Evolutionary conservation across 2,797 vertebrate genomes (phyloP), one percentile per base, ranked within the genome.

Genomic region (Florisuga fusca): DNA sequence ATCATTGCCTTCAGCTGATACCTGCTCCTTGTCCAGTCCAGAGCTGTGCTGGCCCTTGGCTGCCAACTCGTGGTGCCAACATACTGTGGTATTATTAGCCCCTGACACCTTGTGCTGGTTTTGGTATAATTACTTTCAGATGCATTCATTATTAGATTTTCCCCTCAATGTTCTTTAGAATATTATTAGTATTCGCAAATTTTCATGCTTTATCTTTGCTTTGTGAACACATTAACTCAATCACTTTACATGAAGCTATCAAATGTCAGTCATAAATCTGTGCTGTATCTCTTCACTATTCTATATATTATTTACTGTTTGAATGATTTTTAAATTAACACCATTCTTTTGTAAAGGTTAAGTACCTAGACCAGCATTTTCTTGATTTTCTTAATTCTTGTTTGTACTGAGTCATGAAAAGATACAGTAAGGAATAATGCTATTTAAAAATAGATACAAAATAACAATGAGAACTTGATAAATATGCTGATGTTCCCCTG

Each of bases 181-280:
- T 85, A 61, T 86, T 41, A 15, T 84, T 29, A 41, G 9, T 36
- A 33, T 81, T 78, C 81, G 50, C 21, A n/a, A 31, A 34, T 64
- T 77, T 71, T 77, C 87, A 6, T 77, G 33, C 16, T 77, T 75
- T 78, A 50, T 51, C 41, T 71, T 78, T 74, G 53, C 10, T 84
- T 43, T 15, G 20, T 63, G 45, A 77, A 14, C 16, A 10, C 19
- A 10, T 57, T 23, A 57, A 29, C 53, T 66, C 81, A 57, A 12
- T 62, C 12, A 38, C 87, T 87, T 75, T 85, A n/a, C 45, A 25
- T 85, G 74, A 91, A 94, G 57, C 41, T 87, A 15, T 89, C 76
- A 80, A 80, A 72, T 38, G 26, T 68, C 43, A 64, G 21, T 48
- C 22, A 36, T 63, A 53, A 67, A 53, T 29, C 18, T 89, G 34